phyloP scores from a whole-genome alignment of 2,888 invertebrate genomes.

The Mythimna impura region DNA sequence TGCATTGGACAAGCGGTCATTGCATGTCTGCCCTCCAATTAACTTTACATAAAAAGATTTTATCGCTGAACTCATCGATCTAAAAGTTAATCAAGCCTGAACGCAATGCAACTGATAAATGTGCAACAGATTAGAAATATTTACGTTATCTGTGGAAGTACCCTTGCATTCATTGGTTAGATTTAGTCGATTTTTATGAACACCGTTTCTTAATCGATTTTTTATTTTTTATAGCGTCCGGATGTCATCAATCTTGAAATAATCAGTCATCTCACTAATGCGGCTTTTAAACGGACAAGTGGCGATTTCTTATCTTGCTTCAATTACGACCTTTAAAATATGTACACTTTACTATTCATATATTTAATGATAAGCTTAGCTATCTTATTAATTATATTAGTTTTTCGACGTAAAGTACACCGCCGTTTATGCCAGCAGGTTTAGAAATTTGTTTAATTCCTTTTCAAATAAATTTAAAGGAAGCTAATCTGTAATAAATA shows the following conservation, averaged over 20 bases:
- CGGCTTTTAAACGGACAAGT: background rate
- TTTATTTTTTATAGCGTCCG: conserved; percentile 14
- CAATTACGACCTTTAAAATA: background rate
- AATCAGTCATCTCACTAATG: conserved; percentile 1
- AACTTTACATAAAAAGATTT: conserved; percentile 61
- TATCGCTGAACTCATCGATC: conserved; percentile 64
- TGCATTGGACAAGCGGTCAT: conserved; percentile 51
- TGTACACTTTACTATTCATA: conserved; percentile 14
- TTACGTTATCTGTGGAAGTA: conserved; percentile 41
- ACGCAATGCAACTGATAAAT: conserved; percentile 53
- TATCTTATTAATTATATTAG: conserved; percentile 7
- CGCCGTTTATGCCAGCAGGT: background rate
- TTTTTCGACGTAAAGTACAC: background rate
- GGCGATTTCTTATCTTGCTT: background rate
- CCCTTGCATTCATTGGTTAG: conserved; percentile 31
- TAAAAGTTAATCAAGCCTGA: conserved; percentile 64
- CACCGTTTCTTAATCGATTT: conserved; percentile 17
- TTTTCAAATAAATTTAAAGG: conserved; percentile 11
- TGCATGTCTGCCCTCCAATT: conserved; percentile 65
- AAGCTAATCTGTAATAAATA: background rate
- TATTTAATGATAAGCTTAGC: conserved; percentile 14
- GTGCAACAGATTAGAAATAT: conserved; percentile 57
- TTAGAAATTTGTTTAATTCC: background rate
- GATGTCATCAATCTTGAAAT: conserved; percentile 24
- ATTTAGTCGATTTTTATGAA: conserved; percentile 34